Base-by-base conservation (phyloP, 2,888 invertebrate species). In the Uropetala carovei region DNA sequence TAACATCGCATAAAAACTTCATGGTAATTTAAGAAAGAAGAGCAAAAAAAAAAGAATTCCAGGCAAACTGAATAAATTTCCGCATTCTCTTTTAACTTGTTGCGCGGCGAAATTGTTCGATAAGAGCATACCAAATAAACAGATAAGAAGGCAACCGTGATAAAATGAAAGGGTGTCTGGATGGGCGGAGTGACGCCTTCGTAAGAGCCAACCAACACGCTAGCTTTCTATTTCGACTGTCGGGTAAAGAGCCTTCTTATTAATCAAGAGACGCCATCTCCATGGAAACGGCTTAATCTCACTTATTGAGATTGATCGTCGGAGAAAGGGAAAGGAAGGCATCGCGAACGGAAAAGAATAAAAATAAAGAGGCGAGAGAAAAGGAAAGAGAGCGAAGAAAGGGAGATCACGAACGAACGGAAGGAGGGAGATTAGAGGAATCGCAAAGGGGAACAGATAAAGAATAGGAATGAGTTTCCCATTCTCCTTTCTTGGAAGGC, bases 231-330 rank as follows among this genome's bases (percentile, higher is more conserved):
- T 43, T 43, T 43, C 43, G 43, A 43, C 43, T 43, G 43, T 5
- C 43, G 43, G 43, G 75, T 22, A 13, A n/a, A 75, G 43, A 43
- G 43, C 8, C 89, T 64, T 89, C 43, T 89, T 89, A 89, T 60
- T 89, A 89, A 89, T 89, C 89, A 89, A 30, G 64, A 68, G 68
- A n/a, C n/a, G 60, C 68, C 89, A 43, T 89, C 43, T 14, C 59
- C 89, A 89, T 68, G 89, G 89, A 4, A 89, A 64, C 89, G 89
- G 64, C 89, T 89, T 89, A 89, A 89, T 89, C 89, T 89, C 89
- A 64, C 89, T 89, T 89, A 89, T 89, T 89, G 89, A 89, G 89
- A 89, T 89, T 89, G 89, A 89, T 89, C 89, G 89, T 18, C 18
- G 84, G 56, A 56, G 14, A 59, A 60, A 27, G 14, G 60, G 13